Evolutionary conservation across 2,888 invertebrate genomes (phyloP), one percentile per base, ranked within the genome.

Genomic region (Caprella mutica): DNA sequence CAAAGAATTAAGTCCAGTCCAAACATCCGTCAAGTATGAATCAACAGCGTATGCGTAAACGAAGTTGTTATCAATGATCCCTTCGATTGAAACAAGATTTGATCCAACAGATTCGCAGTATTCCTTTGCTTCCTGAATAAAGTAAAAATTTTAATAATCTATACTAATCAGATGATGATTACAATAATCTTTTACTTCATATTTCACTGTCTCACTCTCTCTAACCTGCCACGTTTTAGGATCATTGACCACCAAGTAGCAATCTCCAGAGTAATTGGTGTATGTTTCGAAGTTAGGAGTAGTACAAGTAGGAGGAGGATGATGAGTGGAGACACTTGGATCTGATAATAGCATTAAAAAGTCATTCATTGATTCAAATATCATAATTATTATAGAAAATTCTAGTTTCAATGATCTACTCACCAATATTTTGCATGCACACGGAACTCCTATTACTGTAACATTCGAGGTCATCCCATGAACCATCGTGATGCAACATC

Each of bases 221-320:
- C n/a, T n/a, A n/a, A n/a, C 54, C 24, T 58, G 23, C 58, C 58
- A 58, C 12, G 48, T 42, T 26, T 35, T 38, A 14, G 54, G 23
- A 3, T 30, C 26, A 9, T 21, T 21, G 5, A 54, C 54, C 5
- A 21, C 12, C 35, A 23, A 9, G 50, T 58, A 58, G 35, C 58
- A 58, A 5, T 24, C 26, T 1, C 50, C 54, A 26, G 52, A 21
- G 54, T 54, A 54, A 19, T 19, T 19, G 3, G 35, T 6, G 39
- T 58, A 58, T 12, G 30, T n/a, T 3, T 42, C 35, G 38, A 30
- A 48, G n/a, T n/a, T n/a, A 3, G 58, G 58, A 19, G 21, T 29
- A 2, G 48, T 27, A 43, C 58, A 58, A 1, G 5, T 51, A 6
- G 43, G 23, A 5, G 17, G 23, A 6, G 46, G 38, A 23, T 43